Evolutionary conservation across 2,797 vertebrate genomes (phyloP), one percentile per base, ranked within the genome.

Genomic region (Mycteria americana): DNA sequence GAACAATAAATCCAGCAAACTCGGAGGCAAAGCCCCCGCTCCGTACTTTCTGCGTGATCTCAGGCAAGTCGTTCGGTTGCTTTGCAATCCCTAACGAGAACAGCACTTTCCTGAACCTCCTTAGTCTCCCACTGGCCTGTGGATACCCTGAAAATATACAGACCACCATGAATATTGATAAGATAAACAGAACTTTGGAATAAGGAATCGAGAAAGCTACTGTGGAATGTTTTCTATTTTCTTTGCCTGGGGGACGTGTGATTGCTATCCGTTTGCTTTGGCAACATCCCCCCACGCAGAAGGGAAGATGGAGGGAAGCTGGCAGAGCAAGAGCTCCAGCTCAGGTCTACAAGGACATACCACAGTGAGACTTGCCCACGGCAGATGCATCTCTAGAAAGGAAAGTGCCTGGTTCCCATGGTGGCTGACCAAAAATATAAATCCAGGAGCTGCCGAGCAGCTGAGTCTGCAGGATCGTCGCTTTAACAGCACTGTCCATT

Each of bases 251-350:
- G 81, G 88, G 57, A 92, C 92, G 68, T 7, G 51, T 0, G 7
- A 91, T 83, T 0, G 0, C 90, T 93, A 54, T 68, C 86, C 37
- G 1, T 60, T 77, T 14, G 0, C 81, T 94, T 93, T 92, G 96
- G 94, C 95, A 95, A 91, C 92, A 85, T 72, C 41, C 84, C 89
- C 92, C 78, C 78, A 87, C 3, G 0, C 91, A 95, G 92, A 97
- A 95, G 81, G 92, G 88, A 95, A 85, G 73, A 87, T 69, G 93
- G 77, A 97, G 43, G 91, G 90, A 95, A 95, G 81, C 88, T 95
- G 95, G 88, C 94, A 96, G 75, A 93, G 41, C 0, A 0, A 60
- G 43, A 80, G 57, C 70, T 91, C 75, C 84, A 89, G 74, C 8
- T 13, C 57, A 75, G 88, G 85, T 95, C 85, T 94, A 77, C 75